Base-by-base conservation (phyloP, 2,797 vertebrate species). In the Leucoraja ocellata region DNA sequence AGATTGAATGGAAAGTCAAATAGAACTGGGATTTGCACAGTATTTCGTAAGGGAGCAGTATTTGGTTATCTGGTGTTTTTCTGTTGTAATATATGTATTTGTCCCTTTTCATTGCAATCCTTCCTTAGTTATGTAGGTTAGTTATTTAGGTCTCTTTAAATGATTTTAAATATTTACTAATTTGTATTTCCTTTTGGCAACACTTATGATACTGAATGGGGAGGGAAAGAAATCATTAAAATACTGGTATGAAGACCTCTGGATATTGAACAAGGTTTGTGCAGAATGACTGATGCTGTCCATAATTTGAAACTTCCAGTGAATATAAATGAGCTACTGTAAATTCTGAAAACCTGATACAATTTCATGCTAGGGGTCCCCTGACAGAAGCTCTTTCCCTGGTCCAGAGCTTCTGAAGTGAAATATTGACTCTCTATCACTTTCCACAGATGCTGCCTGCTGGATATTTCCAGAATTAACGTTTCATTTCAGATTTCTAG, bases 1-100 rank as follows among this genome's bases (percentile, higher is more conserved):
- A 32, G 81, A 32, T 90, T 68, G 86, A 90, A 68, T 68, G 28
- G 81, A 61, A 80, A 84, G 54, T 16, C 36, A 84, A 84, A 84
- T 25, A 84, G 54, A 11, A 8, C 23, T 61, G 7, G 81, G 81
- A 54, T 54, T 25, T 54, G 39, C 9, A 25, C 54, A 84, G 54
- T 11, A 54, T 54, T 84, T 84, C 21, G 11, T 58, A 61, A 84
- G 54, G 54, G 18, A 90, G 63, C 18, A 21, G 86, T 68, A 68
- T 90, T 68, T 90, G 32, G 61, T n/a, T 21, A 32, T 10, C 28
- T 90, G 28, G 63, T 28, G 58, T n/a, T 86, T 25, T 28, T 28
- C 25, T 54, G 11, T 84, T 84, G 81, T 28, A 61, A 84, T 84
- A 84, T 28, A 8, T 61, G 81, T 80, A 80, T 80, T 81, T 46